Evolutionary conservation across 2,797 vertebrate genomes (phyloP).

Genomic region (Adelosebastes latens): DNA sequence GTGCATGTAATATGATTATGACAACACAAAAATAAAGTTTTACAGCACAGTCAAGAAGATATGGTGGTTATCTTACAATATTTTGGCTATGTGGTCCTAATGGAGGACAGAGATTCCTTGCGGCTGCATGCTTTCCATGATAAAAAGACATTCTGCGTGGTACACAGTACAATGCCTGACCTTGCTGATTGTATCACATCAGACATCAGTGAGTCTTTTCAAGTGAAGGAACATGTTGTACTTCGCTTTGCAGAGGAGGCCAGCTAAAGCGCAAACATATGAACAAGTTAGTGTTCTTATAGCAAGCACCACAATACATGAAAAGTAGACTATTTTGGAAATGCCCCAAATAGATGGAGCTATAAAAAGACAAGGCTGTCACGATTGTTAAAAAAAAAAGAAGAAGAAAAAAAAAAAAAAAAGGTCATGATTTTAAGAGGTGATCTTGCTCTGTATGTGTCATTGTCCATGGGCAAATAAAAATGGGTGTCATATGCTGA

Average conservation of each 20-base stretch:
- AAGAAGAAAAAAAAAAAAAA: not conserved
- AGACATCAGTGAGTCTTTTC: constrained; percentile 42
- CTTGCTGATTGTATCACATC: constrained; percentile 60
- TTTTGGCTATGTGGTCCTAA: constrained; percentile 4
- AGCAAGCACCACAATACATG: constrained; percentile 6
- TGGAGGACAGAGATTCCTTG: constrained; percentile 13
- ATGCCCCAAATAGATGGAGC: constrained; percentile 39
- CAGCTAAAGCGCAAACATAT: not conserved
- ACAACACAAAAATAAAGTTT: not conserved
- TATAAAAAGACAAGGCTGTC: constrained; percentile 48
- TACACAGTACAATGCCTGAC: constrained; percentile 23
- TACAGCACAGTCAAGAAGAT: not conserved
- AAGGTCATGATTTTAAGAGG: not conserved
- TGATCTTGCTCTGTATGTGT: not conserved
- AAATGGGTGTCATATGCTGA: not conserved
- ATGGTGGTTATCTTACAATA: not conserved
- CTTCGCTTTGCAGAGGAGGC: constrained; percentile 35
- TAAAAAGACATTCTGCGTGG: not conserved
- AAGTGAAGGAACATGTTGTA: constrained; percentile 56
- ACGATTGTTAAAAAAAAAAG: not conserved
- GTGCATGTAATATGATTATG: not conserved
- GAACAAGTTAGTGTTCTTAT: not conserved
- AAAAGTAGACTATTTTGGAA: constrained; percentile 40
- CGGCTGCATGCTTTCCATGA: not conserved
- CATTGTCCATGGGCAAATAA: not conserved